Conservation (phyloP, 2,797 vertebrate genomes). For the Nannoperca australis region DNA sequence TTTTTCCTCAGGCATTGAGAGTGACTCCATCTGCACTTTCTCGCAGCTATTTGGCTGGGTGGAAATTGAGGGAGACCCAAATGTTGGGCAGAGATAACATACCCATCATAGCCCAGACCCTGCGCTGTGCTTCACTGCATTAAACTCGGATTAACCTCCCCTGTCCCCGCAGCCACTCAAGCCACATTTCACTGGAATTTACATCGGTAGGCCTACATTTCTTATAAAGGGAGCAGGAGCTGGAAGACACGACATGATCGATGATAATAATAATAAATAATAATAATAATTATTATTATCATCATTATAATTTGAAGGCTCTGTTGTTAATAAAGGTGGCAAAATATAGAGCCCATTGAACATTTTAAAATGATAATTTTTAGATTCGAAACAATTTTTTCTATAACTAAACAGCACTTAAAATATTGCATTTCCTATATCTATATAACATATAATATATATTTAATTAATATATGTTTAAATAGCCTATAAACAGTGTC, state of each 20-base stretch:
- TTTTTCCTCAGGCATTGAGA: constrained; percentile 97
- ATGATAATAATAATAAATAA: constrained; percentile 26
- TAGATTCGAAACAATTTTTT: not conserved
- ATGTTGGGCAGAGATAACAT: constrained; percentile 99
- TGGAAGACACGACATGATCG: constrained; percentile 40
- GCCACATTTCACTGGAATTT: constrained; percentile 92
- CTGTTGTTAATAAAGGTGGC: not conserved
- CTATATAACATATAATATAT: too few species aligned
- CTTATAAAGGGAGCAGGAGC: constrained; percentile 62
- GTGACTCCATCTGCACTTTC: constrained; percentile 94
- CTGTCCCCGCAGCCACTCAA: constrained; percentile 87
- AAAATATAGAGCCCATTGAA: not conserved
- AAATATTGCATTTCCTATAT: too few species aligned
- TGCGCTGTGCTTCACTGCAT: constrained; percentile 93
- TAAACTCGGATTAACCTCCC: constrained; percentile 99
- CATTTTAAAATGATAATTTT: not conserved
- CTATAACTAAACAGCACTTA: not conserved
- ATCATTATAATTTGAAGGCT: too few species aligned
- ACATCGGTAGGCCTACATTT: constrained; percentile 87
- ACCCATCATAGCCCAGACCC: constrained; percentile 93
- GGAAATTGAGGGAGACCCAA: constrained; percentile 97
- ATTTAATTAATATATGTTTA: too few species aligned
- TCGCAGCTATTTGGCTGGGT: constrained; percentile 97
- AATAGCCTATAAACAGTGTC: not conserved
- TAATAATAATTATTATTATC: not conserved